Conservation (phyloP, 2,797 vertebrate genomes). For the Myotis planiceps region DNA sequence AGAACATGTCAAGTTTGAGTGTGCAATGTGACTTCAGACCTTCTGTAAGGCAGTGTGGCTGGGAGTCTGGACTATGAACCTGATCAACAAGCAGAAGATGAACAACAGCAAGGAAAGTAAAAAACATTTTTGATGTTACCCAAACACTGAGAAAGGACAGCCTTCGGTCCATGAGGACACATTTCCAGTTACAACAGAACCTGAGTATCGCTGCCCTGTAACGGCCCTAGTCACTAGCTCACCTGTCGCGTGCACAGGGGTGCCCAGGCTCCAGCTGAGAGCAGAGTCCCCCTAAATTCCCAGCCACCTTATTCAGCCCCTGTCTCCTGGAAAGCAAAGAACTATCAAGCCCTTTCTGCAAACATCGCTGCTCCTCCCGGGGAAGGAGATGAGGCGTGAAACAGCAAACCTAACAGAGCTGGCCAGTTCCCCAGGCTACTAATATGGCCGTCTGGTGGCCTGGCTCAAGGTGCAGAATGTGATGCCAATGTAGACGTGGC, state of each 20-base stretch:
- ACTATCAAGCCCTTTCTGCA: background rate
- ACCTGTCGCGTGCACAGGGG: rapidly evolving
- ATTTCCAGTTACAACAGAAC: background rate
- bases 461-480: background rate
- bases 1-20: background rate
- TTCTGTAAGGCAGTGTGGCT: background rate
- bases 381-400: background rate
- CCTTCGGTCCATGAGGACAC: background rate
- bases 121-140: background rate
- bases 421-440: background rate
- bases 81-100: background rate
- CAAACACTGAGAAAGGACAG: background rate
- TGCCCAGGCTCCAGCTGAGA: background rate
- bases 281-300: background rate
- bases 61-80: background rate
- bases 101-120: background rate
- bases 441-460: background rate
- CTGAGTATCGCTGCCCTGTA: background rate
- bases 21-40: background rate
- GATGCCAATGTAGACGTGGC: background rate
- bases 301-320: background rate
- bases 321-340: background rate
- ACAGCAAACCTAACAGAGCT: background rate
- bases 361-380: background rate
- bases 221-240: background rate